Conservation (phyloP, 2,888 invertebrate species). For the Cephus spinipes region DNA sequence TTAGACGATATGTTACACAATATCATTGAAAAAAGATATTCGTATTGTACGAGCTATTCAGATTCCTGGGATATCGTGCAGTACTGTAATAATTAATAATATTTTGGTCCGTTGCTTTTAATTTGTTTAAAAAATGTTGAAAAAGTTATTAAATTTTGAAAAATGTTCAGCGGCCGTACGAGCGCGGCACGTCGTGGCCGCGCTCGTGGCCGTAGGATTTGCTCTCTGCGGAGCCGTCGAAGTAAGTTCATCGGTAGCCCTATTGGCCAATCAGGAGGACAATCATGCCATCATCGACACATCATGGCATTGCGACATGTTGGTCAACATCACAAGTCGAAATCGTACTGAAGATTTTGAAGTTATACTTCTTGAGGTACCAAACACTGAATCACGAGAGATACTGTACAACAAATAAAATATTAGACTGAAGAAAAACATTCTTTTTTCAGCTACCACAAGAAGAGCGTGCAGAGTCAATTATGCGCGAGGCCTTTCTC, state of each 20-base stretch:
- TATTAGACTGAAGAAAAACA: conserved; percentile 7
- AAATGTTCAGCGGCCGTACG: conserved; percentile 58
- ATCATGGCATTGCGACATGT: conserved; percentile 64
- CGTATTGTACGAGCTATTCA: neutral
- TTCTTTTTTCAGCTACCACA: conserved; percentile 63
- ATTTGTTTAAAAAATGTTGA: neutral
- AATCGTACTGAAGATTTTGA: conserved; percentile 62
- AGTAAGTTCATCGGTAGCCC: conserved; percentile 70
- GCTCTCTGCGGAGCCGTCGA: conserved; percentile 71
- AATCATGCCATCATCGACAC: conserved; percentile 64
- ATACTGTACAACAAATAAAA: neutral
- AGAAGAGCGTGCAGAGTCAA: conserved; percentile 70
- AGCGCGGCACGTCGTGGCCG: conserved; percentile 69
- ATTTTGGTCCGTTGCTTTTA: neutral
- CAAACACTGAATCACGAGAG: neutral
- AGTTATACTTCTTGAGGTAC: conserved; percentile 59
- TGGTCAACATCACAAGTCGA: conserved; percentile 60
- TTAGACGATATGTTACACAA: neutral
- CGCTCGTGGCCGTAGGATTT: conserved; percentile 70
- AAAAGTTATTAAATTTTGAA: neutral
- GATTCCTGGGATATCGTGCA: neutral
- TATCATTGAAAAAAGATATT: neutral
- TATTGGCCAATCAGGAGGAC: conserved; percentile 68
- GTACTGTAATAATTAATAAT: neutral
- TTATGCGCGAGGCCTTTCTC: conserved; percentile 70